phyloP scores from a whole-genome alignment of 1,140 invertebrate species.

The Zaprionus ornatus region DNA sequence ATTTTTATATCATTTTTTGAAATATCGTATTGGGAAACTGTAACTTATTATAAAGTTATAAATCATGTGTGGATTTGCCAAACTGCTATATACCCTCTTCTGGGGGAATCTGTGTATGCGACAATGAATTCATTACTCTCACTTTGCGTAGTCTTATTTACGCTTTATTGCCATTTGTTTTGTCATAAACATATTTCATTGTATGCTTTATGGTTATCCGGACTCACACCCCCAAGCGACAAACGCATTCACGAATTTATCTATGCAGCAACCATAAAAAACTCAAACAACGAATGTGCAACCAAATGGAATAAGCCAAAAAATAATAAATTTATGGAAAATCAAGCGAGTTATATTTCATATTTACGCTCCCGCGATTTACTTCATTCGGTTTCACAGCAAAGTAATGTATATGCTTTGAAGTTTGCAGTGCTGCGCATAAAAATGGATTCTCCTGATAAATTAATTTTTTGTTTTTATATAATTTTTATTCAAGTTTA shows the following conservation, averaged over 20 bases:
- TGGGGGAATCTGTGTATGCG: not conserved
- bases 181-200: conserved; percentile 75
- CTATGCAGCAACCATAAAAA: conserved; percentile 34
- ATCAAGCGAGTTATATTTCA: conserved; percentile 52
- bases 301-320: conserved; percentile 19
- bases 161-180: conserved; percentile 70
- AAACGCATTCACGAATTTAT: conserved; percentile 58
- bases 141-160: conserved; percentile 59
- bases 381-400: conserved; percentile 16
- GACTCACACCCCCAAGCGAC: conserved; percentile 8
- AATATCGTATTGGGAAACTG: not conserved
- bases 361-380: conserved; percentile 32
- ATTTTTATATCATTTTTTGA: not conserved
- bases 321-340: conserved; percentile 58
- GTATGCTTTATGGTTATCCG: conserved; percentile 49
- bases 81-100: not conserved
- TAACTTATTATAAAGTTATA: not conserved
- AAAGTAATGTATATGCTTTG: conserved; percentile 17
- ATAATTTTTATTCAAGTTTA: conserved; percentile 30
- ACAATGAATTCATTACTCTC: conserved; percentile 40
- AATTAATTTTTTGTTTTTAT: not conserved
- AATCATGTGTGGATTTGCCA: not conserved
- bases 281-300: conserved; percentile 18
- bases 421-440: conserved; percentile 1
- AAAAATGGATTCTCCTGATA: not conserved